phyloP scores from a whole-genome alignment of 2,888 invertebrate species.

The Stramonita haemastoma region DNA sequence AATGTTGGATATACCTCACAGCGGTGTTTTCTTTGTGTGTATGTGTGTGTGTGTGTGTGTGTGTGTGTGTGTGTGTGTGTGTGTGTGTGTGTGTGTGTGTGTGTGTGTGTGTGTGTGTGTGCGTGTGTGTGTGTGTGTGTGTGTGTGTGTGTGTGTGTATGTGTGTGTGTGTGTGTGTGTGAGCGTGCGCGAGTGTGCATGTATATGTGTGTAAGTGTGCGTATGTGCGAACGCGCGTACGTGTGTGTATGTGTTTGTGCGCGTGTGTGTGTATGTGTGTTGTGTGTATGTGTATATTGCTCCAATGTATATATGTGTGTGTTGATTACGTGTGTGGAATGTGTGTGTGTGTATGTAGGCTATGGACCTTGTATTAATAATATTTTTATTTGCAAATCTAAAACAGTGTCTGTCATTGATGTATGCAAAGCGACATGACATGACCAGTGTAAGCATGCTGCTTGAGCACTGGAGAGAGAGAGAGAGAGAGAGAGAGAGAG shows the following conservation, averaged over 20 bases:
- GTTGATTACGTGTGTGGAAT: background rate
- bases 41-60: too few species aligned
- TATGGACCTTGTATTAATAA: too few species aligned
- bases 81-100: background rate
- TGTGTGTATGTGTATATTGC: constrained; percentile 5
- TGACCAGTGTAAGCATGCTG: too few species aligned
- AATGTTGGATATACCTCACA: too few species aligned
- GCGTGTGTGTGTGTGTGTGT: background rate
- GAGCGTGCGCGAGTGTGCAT: background rate
- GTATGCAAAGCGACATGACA: too few species aligned
- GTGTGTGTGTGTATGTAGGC: background rate
- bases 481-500: too few species aligned
- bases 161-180: background rate
- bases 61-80: too few species aligned
- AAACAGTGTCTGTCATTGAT: too few species aligned
- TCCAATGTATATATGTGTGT: background rate
- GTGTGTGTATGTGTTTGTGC: background rate
- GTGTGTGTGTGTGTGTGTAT: background rate
- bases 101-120: background rate
- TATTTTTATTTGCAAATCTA: too few species aligned
- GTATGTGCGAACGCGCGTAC: background rate
- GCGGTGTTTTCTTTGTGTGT: too few species aligned
- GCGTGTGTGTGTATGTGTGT: background rate
- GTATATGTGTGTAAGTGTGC: background rate
- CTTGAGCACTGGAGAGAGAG: too few species aligned